Conservation (phyloP, 2,888 invertebrate genomes). For the Mermis nigrescens region DNA sequence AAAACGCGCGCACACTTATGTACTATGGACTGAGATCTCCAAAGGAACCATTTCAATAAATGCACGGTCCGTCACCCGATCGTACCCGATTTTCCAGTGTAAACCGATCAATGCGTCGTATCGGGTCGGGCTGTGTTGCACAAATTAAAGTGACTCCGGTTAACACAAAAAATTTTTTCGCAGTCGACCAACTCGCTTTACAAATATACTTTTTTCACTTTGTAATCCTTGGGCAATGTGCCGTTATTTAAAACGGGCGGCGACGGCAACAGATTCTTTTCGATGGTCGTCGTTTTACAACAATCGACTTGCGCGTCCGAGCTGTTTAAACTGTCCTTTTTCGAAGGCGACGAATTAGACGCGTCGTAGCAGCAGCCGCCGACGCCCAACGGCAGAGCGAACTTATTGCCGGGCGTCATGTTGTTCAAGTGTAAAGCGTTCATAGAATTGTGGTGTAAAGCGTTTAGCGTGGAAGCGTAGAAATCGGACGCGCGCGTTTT, state of each 20-base stretch:
- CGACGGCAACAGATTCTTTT: slow-evolving; percentile 5
- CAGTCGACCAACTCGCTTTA: no score
- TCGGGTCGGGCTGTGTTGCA: no score
- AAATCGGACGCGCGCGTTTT: not conserved
- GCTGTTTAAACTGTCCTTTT: not conserved
- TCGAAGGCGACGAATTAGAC: not conserved
- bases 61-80: no score
- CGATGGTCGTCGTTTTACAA: not conserved
- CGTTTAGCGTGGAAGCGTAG: not conserved
- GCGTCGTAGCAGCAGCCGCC: not conserved
- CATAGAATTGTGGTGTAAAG: not conserved
- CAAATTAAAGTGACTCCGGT: no score
- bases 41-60: no score
- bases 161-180: no score
- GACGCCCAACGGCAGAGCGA: not conserved
- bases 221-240: slow-evolving; percentile 29
- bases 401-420: not conserved
- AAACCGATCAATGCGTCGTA: no score
- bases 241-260: slow-evolving; percentile 13
- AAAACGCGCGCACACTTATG: no score
- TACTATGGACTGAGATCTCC: no score
- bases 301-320: not conserved
- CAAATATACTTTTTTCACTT: slow-evolving; percentile 30
- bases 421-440: not conserved
- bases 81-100: no score